A percentile compares a stretch with the other conserved stretches of the same genome.
Conservation (phyloP, 1,140 invertebrate species). For the Trichomalopsis sarcophagae region DNA sequence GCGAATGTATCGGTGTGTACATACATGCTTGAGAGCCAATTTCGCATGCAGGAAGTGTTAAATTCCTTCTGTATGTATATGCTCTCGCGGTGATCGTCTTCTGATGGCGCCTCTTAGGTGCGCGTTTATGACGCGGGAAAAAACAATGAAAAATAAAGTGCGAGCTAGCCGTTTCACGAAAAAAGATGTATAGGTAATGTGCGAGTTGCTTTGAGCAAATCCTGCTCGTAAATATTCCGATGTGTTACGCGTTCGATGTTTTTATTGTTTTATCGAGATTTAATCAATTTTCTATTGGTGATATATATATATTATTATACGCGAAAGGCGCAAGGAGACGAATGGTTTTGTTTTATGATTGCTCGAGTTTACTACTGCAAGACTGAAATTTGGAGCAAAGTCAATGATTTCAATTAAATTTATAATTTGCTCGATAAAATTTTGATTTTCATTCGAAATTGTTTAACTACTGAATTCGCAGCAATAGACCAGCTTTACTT, state of each 20-base stretch:
- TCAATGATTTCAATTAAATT: no score
- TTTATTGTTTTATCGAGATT: neutral
- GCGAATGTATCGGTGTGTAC: neutral
- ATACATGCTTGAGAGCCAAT: slow-evolving; percentile 15
- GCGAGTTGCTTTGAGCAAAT: neutral
- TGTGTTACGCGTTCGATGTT: neutral
- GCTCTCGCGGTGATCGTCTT: neutral
- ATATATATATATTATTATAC: neutral
- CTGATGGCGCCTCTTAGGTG: slow-evolving; percentile 13
- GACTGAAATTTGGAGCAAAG: no score
- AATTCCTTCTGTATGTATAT: neutral
- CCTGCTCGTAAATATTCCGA: neutral
- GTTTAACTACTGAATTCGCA: no score
- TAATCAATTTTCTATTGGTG: no score
- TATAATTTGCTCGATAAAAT: no score
- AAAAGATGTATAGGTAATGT: slow-evolving; percentile 24
- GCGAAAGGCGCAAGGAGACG: no score
- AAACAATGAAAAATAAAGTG: slow-evolving; percentile 21
- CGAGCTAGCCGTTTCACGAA: neutral
- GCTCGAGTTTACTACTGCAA: no score
- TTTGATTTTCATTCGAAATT: no score
- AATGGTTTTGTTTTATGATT: neutral
- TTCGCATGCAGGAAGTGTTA: slow-evolving; percentile 27
- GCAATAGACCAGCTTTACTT: no score
- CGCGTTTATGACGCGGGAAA: slow-evolving; percentile 18